phyloP scores from a whole-genome alignment of 2,797 vertebrate genomes.

The Notamacropus eugenii region DNA sequence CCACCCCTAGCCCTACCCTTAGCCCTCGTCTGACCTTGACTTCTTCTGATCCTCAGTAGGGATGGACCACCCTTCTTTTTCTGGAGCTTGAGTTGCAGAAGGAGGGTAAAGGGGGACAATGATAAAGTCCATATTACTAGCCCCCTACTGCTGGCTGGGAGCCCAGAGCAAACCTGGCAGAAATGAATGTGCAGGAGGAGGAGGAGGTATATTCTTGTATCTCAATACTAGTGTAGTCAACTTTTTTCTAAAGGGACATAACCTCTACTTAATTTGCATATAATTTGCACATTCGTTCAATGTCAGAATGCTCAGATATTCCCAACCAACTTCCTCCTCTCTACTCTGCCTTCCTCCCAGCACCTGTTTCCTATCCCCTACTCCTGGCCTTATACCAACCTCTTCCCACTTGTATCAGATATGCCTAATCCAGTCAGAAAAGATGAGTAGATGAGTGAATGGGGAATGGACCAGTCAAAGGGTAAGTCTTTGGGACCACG shows the following conservation, averaged over 20 bases:
- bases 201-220: background rate
- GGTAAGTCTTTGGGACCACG: background rate
- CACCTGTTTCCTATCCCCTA: slow-evolving; percentile 3
- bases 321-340: slow-evolving; percentile 1
- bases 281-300: slow-evolving; percentile 57
- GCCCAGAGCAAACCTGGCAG: background rate
- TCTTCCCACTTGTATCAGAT: background rate
- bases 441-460: background rate
- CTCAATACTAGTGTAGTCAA: background rate
- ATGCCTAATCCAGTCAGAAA: background rate
- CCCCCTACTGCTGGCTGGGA: background rate
- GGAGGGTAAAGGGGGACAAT: background rate
- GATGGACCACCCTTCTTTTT: background rate
- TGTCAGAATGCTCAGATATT: slow-evolving; percentile 5
- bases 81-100: background rate
- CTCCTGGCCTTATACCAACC: background rate
- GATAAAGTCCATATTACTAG: background rate
- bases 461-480: background rate
- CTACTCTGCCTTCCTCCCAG: background rate
- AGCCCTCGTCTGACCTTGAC: background rate
- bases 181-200: background rate
- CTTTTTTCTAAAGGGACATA: background rate
- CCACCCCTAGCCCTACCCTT: background rate
- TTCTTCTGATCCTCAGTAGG: background rate
- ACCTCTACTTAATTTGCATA: slow-evolving; percentile 29